Conservation (phyloP, 2,113 vertebrate species). For the sheep (Ovis aries) region DNA sequence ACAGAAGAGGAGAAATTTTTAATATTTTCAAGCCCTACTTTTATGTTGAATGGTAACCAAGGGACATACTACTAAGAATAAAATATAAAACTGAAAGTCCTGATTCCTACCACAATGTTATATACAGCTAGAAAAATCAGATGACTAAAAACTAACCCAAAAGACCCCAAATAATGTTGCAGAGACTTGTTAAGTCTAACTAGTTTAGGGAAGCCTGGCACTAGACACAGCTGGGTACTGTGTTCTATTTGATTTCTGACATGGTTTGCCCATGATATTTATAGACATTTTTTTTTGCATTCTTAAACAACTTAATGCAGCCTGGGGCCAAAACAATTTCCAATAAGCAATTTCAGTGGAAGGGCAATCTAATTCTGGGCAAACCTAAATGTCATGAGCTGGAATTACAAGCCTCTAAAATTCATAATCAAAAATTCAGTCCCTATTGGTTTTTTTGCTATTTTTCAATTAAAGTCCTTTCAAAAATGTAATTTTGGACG, state of each 20-base stretch:
- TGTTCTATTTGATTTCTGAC: constrained; percentile 28
- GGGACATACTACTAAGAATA: background rate
- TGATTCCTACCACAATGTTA: background rate
- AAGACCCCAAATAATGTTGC: background rate
- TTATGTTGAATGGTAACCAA: background rate
- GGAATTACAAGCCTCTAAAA: constrained; percentile 26
- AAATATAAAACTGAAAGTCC: background rate
- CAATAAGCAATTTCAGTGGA: constrained; percentile 29
- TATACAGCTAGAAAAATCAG: background rate
- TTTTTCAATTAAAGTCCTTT: background rate
- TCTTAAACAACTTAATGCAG: background rate
- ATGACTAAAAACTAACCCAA: background rate
- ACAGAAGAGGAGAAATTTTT: background rate
- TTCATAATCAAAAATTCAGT: background rate
- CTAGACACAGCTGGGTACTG: background rate
- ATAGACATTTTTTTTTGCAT: constrained; percentile 29
- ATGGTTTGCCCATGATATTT: background rate
- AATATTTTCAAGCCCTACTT: background rate
- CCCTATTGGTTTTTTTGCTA: background rate
- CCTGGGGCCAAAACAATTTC: background rate
- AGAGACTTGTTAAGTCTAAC: background rate
- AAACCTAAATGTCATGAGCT: constrained; percentile 29
- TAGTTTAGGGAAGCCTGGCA: background rate
- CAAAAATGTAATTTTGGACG: background rate
- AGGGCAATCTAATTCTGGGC: constrained; percentile 5